These are phyloP conservation scores for Geodia barretti DNA, from an alignment of 37 sponge, comb jelly and placozoan species.

Conservation along the genomic window DNA sequence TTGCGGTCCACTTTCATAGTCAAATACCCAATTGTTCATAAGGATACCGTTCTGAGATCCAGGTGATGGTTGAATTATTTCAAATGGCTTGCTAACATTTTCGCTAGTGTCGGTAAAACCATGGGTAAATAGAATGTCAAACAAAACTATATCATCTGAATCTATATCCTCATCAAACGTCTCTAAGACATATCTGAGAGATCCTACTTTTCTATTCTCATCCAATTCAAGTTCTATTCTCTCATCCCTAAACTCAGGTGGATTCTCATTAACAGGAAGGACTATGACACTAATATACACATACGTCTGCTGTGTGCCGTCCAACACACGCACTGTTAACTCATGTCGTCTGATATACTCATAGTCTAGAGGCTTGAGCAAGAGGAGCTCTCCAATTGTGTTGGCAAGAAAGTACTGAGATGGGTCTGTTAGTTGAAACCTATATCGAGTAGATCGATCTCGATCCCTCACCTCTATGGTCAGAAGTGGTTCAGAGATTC, in stretches of 20 bases:
- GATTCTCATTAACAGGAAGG: conserved; percentile 39
- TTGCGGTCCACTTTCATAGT: conserved; percentile 31
- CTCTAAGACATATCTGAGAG: background rate
- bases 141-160: background rate
- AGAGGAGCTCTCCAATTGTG: conserved; percentile 4
- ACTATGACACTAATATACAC: conserved; percentile 23
- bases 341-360: background rate
- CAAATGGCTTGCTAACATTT: background rate
- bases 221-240: background rate
- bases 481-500: conserved; percentile 5
- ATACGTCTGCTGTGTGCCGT: background rate
- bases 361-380: conserved; percentile 32
- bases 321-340: conserved; percentile 6
- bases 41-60: conserved; percentile 4
- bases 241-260: conserved; percentile 8
- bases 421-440: conserved; percentile 5
- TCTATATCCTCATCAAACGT: conserved; percentile 37
- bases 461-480: conserved; percentile 25
- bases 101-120: background rate
- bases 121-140: conserved; percentile 9
- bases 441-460: conserved; percentile 1
- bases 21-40: conserved; percentile 11
- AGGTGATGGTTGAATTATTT: conserved; percentile 6
- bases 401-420: conserved; percentile 9
- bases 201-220: conserved; percentile 7